A percentile compares a stretch with the other conserved stretches of the same genome.
phyloP scores from a whole-genome alignment of 2,113 vertebrate genomes.

The Anoplopoma fimbria region DNA sequence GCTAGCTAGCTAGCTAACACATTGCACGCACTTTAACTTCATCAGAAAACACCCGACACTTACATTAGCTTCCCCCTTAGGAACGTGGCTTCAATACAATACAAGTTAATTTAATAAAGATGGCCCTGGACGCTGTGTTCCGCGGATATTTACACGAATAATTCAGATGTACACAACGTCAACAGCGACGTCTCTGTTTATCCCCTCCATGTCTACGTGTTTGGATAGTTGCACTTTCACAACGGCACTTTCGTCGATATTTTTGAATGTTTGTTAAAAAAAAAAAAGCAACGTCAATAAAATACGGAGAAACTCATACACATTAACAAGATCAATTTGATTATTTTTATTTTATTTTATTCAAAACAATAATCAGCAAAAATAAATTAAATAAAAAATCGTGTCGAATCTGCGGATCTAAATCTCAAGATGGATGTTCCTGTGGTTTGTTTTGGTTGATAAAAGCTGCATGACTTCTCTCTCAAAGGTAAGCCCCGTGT shows the following conservation, averaged over 20 bases:
- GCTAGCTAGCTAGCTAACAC: slow-evolving; percentile 39
- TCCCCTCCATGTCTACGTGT: slow-evolving; percentile 81
- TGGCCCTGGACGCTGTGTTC: neutral
- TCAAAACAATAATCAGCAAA: neutral
- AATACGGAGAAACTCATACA: fast-evolving
- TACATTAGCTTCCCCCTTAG: slow-evolving; percentile 55
- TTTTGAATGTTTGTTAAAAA: fast-evolving
- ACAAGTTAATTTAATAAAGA: too few relatives aligned
- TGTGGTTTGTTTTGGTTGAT: slow-evolving; percentile 51
- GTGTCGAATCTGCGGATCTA: slow-evolving; percentile 56
- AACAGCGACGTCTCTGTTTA: slow-evolving; percentile 77
- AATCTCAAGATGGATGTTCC: neutral
- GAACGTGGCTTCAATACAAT: neutral
- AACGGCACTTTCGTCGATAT: slow-evolving; percentile 65
- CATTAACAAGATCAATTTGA: neutral
- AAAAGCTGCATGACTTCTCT: slow-evolving; percentile 5
- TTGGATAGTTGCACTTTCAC: slow-evolving; percentile 20
- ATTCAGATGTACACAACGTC: slow-evolving; percentile 35
- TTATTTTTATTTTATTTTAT: neutral
- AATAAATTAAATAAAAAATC: neutral
- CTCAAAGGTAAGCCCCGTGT: slow-evolving; percentile 10
- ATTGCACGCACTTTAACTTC: slow-evolving; percentile 51
- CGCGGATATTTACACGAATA: neutral
- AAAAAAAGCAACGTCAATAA: neutral
- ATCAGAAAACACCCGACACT: slow-evolving; percentile 53